Base-by-base conservation (phyloP, 1,140 invertebrate genomes). In the Teleopsis dalmanni region DNA sequence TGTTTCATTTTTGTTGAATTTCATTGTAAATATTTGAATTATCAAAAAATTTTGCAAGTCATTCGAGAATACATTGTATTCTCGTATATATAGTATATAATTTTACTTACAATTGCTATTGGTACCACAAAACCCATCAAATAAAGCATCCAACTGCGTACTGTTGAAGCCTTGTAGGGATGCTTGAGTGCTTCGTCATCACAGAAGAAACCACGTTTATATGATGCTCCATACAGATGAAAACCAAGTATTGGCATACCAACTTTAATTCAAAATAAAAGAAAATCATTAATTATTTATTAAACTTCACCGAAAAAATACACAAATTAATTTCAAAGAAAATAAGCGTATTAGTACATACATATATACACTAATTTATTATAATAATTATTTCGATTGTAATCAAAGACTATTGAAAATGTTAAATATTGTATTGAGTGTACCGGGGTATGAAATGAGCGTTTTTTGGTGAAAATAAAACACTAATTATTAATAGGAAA, bases 191-290 rank as follows among this genome's bases (percentile, higher is more conserved):
- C 89, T 59, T 94, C 85, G 75, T 98, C 95, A 65, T 91, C 83
- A 75, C 95, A 98, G 73, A 90, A 96, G 75, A 97, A 96, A 7
- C 95, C 95, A 45, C 93, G 76, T 50, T 88, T 75, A 68, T 84
- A 91, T 1, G 94, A 88, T 27, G 78, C 71, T 13, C 82, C 85
- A 73, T 78, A 83, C 2, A 87, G 57, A 58, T 77, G 86, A 55
- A 87, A 81, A 38, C 79, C 75, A 35, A 88, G 67, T 55, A 90
- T 81, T 1, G 80, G 73, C 47, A 87, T 72, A 33, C 81, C 81
- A 65, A 87, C 85, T 88, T 77, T 13, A 82, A 47, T 10, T 21
- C 23, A 9, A 27, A 31, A 27, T 18, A 47, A 37, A 26, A 47
- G 1, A n/a, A 47, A 27, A 35, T 35, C 4, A 46, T n/a, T 3